Evolutionary conservation across 2,888 invertebrate species (phyloP), one percentile per base, ranked within the genome.

Genomic region (Alloscopus bannaensis): DNA sequence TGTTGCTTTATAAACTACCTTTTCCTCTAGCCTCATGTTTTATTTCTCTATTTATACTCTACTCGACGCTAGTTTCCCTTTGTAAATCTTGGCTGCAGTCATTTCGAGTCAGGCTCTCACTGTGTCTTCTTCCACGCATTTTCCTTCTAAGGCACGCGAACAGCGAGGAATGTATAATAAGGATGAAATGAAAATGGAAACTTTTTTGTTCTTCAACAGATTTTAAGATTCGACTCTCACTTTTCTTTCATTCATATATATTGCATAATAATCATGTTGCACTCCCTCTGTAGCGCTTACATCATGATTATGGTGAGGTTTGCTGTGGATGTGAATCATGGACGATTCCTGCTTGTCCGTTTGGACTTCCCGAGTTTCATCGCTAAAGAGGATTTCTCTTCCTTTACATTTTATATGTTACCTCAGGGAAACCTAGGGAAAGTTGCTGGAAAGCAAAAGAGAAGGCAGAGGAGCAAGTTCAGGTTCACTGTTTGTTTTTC

Each of bases 371-470:
- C n/a, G n/a, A n/a, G n/a, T n/a, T n/a, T n/a, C n/a, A n/a, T n/a
- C n/a, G n/a, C n/a, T n/a, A 11, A 62, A 62, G 28, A 50, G 62
- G 65, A 78, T 36, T 70, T 69, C 65, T 24, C 47, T 68, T n/a
- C 26, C 65, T 50, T 36, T 66, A 72, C 62, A 68, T 72, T 72
- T 71, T 71, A 64, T 79, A 75, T n/a, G n/a, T 75, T 59, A 75
- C 75, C 75, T 68, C 47, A 20, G 75, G 75, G 68, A 75, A 75
- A 40, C 26, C 36, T 42, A 29, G 29, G 18, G 24, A 55, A 68
- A 68, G 42, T 70, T 60, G 28, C n/a, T 24, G 59, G 26, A 36
- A 62, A 22, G 36, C 50, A 36, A 45, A 59, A 36, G 36, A 57
- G 45, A 62, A 36, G 40, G 36, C n/a, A 68, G 16, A 65, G n/a